phyloP scores from a whole-genome alignment of 2,797 vertebrate species.

The Sebastes kiyomatsui region DNA sequence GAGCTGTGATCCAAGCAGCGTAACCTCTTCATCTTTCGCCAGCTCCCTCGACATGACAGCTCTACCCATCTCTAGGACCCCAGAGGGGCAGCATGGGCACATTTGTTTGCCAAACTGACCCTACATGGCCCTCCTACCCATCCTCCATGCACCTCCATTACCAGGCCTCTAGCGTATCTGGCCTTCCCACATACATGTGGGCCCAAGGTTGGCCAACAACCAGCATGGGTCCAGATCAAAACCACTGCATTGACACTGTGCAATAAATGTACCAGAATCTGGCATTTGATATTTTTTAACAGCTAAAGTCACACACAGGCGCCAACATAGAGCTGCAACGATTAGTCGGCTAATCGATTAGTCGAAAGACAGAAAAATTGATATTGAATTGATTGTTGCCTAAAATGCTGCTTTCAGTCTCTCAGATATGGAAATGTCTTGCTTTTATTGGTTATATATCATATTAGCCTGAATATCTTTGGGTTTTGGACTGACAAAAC shows the following conservation, averaged over 20 bases:
- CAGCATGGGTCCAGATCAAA: background rate
- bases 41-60: slow-evolving; percentile 67
- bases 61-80: slow-evolving; percentile 53
- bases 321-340: no score
- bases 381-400: background rate
- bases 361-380: no score
- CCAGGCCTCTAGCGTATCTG: slow-evolving; percentile 8
- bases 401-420: background rate
- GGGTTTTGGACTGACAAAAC: background rate
- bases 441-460: background rate
- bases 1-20: slow-evolving; percentile 61
- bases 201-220: background rate
- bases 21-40: slow-evolving; percentile 71
- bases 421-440: background rate
- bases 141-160: slow-evolving; percentile 16
- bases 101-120: slow-evolving; percentile 55
- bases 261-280: background rate
- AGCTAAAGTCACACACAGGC: background rate
- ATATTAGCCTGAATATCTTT: background rate
- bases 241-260: background rate
- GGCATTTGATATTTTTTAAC: background rate
- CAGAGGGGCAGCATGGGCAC: slow-evolving; percentile 43
- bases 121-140: background rate
- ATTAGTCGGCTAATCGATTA: no score
- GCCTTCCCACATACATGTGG: background rate